phyloP scores from a whole-genome alignment of 2,113 vertebrate species.

The Anoplopoma fimbria region DNA sequence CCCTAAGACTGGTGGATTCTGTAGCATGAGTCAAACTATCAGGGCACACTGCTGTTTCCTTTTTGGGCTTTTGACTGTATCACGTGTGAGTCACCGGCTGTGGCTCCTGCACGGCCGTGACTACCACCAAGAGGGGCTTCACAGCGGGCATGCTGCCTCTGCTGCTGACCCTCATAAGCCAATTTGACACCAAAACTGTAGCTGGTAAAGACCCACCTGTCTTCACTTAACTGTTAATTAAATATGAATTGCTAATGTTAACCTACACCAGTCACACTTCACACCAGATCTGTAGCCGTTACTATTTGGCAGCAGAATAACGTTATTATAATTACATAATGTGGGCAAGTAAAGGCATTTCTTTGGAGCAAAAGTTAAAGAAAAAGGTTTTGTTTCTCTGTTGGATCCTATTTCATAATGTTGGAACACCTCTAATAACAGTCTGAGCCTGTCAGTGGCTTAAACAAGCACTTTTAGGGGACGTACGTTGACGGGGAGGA shows the following conservation, averaged over 20 bases:
- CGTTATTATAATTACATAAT: constrained; percentile 7
- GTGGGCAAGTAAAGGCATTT: background rate
- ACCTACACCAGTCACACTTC: background rate
- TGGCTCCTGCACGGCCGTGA: constrained; percentile 50
- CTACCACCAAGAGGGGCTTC: constrained; percentile 50
- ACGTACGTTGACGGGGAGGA: background rate
- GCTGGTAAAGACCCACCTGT: constrained; percentile 34
- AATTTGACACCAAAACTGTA: background rate
- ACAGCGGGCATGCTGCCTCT: constrained; percentile 23
- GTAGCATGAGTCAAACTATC: constrained; percentile 69
- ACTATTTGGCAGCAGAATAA: constrained; percentile 36
- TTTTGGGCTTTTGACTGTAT: constrained; percentile 80
- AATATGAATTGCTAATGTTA: background rate
- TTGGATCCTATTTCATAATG: background rate
- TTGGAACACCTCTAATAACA: background rate
- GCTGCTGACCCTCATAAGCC: constrained; percentile 13
- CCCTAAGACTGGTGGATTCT: constrained; percentile 42
- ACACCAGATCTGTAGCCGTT: background rate
- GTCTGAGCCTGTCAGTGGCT: background rate
- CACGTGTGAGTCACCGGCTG: constrained; percentile 70
- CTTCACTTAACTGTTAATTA: background rate
- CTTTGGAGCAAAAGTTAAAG: background rate
- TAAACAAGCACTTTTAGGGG: background rate
- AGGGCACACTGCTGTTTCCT: constrained; percentile 66
- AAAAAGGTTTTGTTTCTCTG: background rate